Conservation (phyloP, 2,113 vertebrate genomes). For the Melanerpes formicivorus region DNA sequence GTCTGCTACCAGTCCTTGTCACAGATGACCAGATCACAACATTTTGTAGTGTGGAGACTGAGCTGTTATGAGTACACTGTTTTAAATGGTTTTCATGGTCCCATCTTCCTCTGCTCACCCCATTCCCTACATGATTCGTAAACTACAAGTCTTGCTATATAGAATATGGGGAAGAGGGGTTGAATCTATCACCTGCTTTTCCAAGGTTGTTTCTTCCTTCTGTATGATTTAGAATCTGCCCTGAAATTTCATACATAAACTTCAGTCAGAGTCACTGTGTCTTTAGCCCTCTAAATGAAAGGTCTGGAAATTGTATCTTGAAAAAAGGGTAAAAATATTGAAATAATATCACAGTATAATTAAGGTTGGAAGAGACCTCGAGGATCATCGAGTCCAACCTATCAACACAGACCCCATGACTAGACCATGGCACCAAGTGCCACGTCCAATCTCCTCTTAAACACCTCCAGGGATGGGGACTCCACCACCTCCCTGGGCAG, state of each 20-base stretch:
- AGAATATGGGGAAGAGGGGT: too few relatives aligned
- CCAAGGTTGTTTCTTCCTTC: conserved; percentile 11
- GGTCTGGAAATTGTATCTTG: background rate
- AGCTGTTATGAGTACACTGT: background rate
- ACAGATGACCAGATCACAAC: background rate
- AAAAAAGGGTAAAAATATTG: background rate
- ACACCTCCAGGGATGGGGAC: too few relatives aligned
- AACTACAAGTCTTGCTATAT: conserved; percentile 18
- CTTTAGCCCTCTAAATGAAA: conserved; percentile 40
- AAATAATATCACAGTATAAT: background rate
- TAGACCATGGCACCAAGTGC: too few relatives aligned
- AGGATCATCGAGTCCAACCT: too few relatives aligned
- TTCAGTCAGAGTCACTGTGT: background rate
- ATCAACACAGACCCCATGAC: too few relatives aligned
- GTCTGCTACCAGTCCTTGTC: background rate
- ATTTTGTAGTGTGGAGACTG: background rate
- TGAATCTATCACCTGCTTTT: conserved; percentile 3
- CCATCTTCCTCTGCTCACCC: background rate
- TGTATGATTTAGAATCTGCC: conserved; percentile 28
- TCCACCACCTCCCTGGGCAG: too few relatives aligned
- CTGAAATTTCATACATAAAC: conserved; percentile 20
- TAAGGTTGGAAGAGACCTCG: too few relatives aligned
- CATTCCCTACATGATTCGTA: conserved; percentile 29
- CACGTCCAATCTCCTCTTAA: too few relatives aligned
- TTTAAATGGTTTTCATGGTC: background rate